phyloP scores from a whole-genome alignment of 2,888 invertebrate species.

The Chymomyza caudatula region DNA sequence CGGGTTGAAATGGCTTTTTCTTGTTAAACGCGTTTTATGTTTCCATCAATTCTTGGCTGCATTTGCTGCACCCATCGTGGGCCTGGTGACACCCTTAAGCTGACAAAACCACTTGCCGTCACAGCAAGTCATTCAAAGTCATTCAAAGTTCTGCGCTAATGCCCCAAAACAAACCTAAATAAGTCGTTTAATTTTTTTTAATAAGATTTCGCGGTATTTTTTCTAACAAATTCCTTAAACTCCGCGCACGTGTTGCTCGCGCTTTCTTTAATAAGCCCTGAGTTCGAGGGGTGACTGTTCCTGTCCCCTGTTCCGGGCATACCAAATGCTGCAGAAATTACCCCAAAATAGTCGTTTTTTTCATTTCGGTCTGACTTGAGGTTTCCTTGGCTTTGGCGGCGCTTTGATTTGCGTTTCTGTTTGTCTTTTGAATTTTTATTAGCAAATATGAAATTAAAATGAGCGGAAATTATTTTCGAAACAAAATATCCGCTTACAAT shows the following conservation, averaged over 20 bases:
- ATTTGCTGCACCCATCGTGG: not conserved
- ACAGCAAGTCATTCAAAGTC: not conserved
- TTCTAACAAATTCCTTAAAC: constrained; percentile 42
- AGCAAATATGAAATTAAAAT: constrained; percentile 45
- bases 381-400: constrained; percentile 45
- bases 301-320: constrained; percentile 6
- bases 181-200: constrained; percentile 70
- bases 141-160: not conserved
- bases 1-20: constrained; percentile 57
- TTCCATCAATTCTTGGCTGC: constrained; percentile 14
- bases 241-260: constrained; percentile 53
- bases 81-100: constrained; percentile 1
- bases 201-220: constrained; percentile 63
- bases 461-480: constrained; percentile 53
- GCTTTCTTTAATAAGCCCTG: constrained; percentile 52
- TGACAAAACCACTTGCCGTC: constrained; percentile 5
- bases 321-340: constrained; percentile 49
- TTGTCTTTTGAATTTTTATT: constrained; percentile 53
- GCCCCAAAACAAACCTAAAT: constrained; percentile 41
- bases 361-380: constrained; percentile 1
- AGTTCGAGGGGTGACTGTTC: not conserved
- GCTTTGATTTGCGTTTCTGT: constrained; percentile 42
- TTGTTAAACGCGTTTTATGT: constrained; percentile 42
- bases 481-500: constrained; percentile 52
- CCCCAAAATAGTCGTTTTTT: constrained; percentile 61